Conservation (phyloP, 2,888 invertebrate species). For the Andrena praecox region DNA sequence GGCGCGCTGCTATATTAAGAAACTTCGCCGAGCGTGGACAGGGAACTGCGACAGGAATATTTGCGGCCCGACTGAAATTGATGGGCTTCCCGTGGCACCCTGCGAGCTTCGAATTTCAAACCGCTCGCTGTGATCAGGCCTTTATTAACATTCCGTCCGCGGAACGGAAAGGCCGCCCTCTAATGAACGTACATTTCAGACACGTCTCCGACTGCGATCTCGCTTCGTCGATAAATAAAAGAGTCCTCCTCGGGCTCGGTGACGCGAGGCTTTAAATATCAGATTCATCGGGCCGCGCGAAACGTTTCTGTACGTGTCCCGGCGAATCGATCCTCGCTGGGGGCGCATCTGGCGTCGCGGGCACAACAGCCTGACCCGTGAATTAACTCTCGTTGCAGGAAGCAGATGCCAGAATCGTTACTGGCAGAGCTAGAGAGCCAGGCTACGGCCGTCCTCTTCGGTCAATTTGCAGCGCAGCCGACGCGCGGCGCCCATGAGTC, state of each 20-base stretch:
- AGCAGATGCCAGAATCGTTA: conserved; percentile 54
- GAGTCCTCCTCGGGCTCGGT: not conserved
- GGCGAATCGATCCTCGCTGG: conserved; percentile 37
- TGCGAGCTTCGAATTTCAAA: no score
- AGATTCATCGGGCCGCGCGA: not conserved
- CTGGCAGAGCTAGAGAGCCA: conserved; percentile 20
- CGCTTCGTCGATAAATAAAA: conserved; percentile 12
- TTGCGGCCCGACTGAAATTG: conserved; percentile 3
- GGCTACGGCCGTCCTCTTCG: conserved; percentile 53
- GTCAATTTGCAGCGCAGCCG: conserved; percentile 64
- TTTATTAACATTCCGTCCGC: not conserved
- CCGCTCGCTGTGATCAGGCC: no score
- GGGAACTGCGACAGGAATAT: not conserved
- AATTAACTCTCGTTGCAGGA: conserved; percentile 63
- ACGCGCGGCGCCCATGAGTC: conserved; percentile 56
- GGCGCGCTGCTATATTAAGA: not conserved
- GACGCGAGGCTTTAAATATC: conserved; percentile 31
- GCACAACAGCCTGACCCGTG: conserved; percentile 29
- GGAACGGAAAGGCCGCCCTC: not conserved
- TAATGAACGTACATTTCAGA: not conserved
- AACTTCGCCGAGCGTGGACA: conserved; percentile 18
- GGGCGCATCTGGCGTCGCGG: conserved; percentile 27
- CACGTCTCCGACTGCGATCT: not conserved
- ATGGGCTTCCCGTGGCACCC: not conserved
- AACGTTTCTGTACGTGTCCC: conserved; percentile 7